Conservation (phyloP, 1,140 invertebrate genomes). For the Lepidotrigona ventralis region DNA sequence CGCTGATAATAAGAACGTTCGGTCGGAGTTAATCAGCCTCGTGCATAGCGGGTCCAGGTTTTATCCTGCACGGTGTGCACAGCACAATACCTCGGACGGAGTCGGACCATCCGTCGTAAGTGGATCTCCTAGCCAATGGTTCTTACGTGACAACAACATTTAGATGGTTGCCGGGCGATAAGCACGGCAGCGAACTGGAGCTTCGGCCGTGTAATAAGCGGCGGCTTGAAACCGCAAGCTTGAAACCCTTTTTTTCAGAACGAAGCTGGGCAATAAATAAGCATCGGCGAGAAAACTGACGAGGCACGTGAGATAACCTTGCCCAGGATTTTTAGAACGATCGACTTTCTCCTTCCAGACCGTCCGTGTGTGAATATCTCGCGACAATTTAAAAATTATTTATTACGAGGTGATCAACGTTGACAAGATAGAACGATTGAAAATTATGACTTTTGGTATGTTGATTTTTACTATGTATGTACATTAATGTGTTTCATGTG, state of each 20-base stretch:
- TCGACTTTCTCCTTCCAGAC: too few relatives aligned
- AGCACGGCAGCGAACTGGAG: constrained; percentile 31
- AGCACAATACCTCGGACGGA: constrained; percentile 28
- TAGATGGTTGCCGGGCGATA: constrained; percentile 41
- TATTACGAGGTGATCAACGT: too few relatives aligned
- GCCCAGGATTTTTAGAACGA: too few relatives aligned
- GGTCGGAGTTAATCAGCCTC: constrained; percentile 35
- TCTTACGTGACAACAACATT: constrained; percentile 50
- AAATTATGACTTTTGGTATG: too few relatives aligned
- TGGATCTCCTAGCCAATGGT: constrained; percentile 20
- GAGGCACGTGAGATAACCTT: too few relatives aligned
- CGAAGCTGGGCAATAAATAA: background rate
- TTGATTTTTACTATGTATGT: too few relatives aligned
- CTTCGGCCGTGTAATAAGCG: constrained; percentile 34
- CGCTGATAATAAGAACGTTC: constrained; percentile 30
- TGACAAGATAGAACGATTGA: too few relatives aligned
- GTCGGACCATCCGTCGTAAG: constrained; percentile 33
- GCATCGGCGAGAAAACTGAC: background rate
- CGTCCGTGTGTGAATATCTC: too few relatives aligned
- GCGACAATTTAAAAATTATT: too few relatives aligned
- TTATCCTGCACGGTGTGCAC: background rate
- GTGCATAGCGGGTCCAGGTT: constrained; percentile 4
- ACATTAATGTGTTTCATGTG: too few relatives aligned
- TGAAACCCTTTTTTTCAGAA: too few relatives aligned
- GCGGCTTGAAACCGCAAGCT: background rate